Conservation (phyloP, 2,888 invertebrate genomes). For the Diaprepes abbreviatus region DNA sequence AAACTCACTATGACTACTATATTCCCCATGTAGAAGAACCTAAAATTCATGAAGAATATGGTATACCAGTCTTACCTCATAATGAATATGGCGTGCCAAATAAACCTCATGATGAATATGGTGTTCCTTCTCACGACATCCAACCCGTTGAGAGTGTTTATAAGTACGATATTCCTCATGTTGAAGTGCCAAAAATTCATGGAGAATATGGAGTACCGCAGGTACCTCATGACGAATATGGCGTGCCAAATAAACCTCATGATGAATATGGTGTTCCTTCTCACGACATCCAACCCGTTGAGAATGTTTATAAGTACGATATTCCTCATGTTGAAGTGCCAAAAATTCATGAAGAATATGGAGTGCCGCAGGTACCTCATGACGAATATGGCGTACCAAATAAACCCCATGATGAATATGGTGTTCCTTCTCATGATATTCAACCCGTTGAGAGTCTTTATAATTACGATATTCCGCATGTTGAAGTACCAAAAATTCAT, state of each 20-base stretch:
- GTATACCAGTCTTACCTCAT: background rate
- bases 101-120: slow-evolving; percentile 12
- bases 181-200: background rate
- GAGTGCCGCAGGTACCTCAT: slow-evolving; percentile 8
- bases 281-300: slow-evolving; percentile 17
- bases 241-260: background rate
- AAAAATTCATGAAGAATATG: slow-evolving; percentile 13
- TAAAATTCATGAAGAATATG: background rate
- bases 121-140: slow-evolving; percentile 12
- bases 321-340: slow-evolving; percentile 33
- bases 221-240: slow-evolving; percentile 2
- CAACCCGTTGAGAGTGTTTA: slow-evolving; percentile 16
- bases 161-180: slow-evolving; percentile 30
- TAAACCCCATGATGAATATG: slow-evolving; percentile 13
- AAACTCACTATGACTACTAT: slow-evolving; percentile 7
- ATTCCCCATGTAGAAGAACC: background rate
- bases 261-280: slow-evolving; percentile 26
- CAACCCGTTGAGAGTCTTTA: slow-evolving; percentile 13
- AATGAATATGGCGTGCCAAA: slow-evolving; percentile 27
- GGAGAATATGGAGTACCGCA: background rate
- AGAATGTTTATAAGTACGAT: slow-evolving; percentile 26
- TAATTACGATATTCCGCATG: slow-evolving; percentile 33
- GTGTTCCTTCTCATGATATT: slow-evolving; percentile 12
- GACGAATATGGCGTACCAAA: background rate
- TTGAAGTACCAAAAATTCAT: slow-evolving; percentile 10